Evolutionary conservation across 2,113 vertebrate species (phyloP).

Genomic region (Chionodraco myersi): DNA sequence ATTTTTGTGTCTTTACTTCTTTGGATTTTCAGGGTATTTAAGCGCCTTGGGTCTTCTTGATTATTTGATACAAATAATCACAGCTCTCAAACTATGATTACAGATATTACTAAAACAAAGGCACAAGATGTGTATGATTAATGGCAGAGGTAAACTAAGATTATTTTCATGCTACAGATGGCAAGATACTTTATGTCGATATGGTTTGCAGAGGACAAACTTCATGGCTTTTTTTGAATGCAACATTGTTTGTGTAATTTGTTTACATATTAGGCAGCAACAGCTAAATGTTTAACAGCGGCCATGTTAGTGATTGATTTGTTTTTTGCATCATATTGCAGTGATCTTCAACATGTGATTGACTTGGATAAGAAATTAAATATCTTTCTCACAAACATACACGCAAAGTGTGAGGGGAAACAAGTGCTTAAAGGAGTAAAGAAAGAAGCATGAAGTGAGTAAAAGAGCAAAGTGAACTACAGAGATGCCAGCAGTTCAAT

Average conservation of each 20-base stretch:
- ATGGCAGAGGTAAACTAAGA: conserved; percentile 31
- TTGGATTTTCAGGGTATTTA: conserved; percentile 33
- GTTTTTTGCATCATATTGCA: conserved; percentile 4
- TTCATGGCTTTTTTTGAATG: neutral
- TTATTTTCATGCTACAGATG: conserved; percentile 34
- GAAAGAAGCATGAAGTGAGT: conserved; percentile 29
- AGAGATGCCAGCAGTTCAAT: conserved; percentile 24
- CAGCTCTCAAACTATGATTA: conserved; percentile 4
- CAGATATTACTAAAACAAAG: conserved; percentile 53
- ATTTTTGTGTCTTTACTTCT: conserved; percentile 23
- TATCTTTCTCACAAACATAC: conserved; percentile 18
- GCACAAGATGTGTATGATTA: conserved; percentile 56
- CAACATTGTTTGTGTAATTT: neutral
- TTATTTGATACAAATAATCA: conserved; percentile 41
- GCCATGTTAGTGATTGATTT: conserved; percentile 20
- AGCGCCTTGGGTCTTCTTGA: neutral
- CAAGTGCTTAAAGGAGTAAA: conserved; percentile 43
- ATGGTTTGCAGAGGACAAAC: conserved; percentile 1
- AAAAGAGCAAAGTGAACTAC: conserved; percentile 15
- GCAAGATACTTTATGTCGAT: neutral
- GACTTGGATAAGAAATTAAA: conserved; percentile 10
- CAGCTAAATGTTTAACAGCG: conserved; percentile 22
- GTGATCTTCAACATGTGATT: conserved; percentile 12
- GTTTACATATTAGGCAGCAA: conserved; percentile 21
- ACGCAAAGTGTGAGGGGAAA: conserved; percentile 22